Conservation (phyloP, 2,797 vertebrate genomes). For the Microctenopoma stevenorrisi region DNA sequence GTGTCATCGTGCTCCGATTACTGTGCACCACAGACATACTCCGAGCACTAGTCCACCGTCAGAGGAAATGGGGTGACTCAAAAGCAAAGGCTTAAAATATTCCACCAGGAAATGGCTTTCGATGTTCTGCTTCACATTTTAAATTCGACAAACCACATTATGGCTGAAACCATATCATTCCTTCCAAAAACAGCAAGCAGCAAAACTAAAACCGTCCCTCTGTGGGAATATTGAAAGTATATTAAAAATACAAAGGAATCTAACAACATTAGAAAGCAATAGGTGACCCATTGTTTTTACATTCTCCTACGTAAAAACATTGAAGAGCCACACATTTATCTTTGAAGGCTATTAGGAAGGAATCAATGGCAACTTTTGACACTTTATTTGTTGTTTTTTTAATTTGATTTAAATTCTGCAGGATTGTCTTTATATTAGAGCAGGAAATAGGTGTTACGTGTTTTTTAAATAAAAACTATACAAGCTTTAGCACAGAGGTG, state of each 20-base stretch:
- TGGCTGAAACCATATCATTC: neutral
- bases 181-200: neutral
- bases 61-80: constrained; percentile 1
- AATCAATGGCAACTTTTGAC: neutral
- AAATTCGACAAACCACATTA: neutral
- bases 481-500: constrained; percentile 21
- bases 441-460: neutral
- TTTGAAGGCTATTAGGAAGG: neutral
- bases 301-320: too few species aligned
- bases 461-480: too few species aligned
- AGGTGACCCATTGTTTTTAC: too few species aligned
- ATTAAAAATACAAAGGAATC: neutral
- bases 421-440: neutral
- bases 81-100: constrained; percentile 5
- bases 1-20: constrained; percentile 20
- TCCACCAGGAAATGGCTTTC: constrained; percentile 10
- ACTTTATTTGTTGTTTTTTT: neutral
- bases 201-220: constrained; percentile 15
- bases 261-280: neutral
- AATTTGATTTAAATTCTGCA: neutral
- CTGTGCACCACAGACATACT: constrained; percentile 6
- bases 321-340: neutral
- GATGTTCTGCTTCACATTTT: constrained; percentile 20
- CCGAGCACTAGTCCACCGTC: neutral
- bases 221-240: neutral